Conservation (phyloP, 2,797 vertebrate species). For the Cygnus olor region DNA sequence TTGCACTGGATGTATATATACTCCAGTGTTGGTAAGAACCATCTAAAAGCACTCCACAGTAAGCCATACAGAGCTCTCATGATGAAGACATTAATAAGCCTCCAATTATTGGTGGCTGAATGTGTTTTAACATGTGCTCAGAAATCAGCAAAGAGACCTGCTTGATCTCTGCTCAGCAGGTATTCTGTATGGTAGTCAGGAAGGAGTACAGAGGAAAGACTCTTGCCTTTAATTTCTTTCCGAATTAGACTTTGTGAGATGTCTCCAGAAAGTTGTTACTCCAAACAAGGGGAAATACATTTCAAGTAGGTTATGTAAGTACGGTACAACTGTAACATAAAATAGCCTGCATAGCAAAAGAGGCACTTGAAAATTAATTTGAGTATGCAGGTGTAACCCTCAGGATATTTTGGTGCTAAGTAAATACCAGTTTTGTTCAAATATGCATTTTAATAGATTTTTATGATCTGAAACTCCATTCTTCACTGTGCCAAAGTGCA, state of each 20-base stretch:
- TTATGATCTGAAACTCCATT: background rate
- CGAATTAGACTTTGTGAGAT: slow-evolving; percentile 33
- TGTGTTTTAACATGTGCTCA: background rate
- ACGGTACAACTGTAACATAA: slow-evolving; percentile 28
- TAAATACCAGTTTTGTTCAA: slow-evolving; percentile 27
- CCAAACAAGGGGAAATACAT: slow-evolving; percentile 35
- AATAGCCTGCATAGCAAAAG: slow-evolving; percentile 31
- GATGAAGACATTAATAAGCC: background rate
- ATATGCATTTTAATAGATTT: slow-evolving; percentile 19
- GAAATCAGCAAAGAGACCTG: slow-evolving; percentile 18
- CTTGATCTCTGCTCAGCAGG: slow-evolving; percentile 37
- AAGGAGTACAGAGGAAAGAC: background rate
- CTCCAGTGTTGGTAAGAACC: background rate
- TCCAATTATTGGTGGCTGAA: slow-evolving; percentile 3
- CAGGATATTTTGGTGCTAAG: slow-evolving; percentile 38
- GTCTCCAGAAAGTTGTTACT: slow-evolving; percentile 53
- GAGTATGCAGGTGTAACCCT: slow-evolving; percentile 61
- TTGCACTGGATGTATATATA: background rate
- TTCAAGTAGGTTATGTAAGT: slow-evolving; percentile 58
- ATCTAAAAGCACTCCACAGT: background rate
- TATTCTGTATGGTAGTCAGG: slow-evolving; percentile 46
- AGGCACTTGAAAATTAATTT: slow-evolving; percentile 67
- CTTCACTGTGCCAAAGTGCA: slow-evolving; percentile 34
- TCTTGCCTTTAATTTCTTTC: slow-evolving; percentile 36
- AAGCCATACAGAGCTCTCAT: background rate